phyloP scores from a whole-genome alignment of 1,140 invertebrate species.

The Sycophila sp. region DNA sequence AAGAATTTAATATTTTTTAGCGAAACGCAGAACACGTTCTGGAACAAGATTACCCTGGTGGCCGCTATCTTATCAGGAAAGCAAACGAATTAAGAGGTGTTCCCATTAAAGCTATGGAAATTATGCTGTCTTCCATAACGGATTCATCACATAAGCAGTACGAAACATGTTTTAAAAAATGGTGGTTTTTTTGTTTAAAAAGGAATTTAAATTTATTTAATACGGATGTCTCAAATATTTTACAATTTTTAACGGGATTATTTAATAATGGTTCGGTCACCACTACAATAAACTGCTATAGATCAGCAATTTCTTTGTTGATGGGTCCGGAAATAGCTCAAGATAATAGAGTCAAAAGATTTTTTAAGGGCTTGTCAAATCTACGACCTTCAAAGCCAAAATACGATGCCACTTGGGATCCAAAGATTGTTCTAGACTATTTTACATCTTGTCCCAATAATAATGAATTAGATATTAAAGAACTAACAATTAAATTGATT shows the following conservation, averaged over 20 bases:
- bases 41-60: slow-evolving; percentile 41
- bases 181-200: slow-evolving; percentile 45
- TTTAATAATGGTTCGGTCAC: slow-evolving; percentile 12
- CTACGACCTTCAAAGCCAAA: slow-evolving; percentile 39
- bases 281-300: slow-evolving; percentile 1
- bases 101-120: slow-evolving; percentile 35
- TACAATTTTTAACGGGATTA: slow-evolving; percentile 25
- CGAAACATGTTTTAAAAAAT: slow-evolving; percentile 41
- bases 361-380: slow-evolving; percentile 43
- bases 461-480: slow-evolving; percentile 34
- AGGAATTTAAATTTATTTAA: slow-evolving; percentile 24
- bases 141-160: slow-evolving; percentile 47
- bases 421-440: slow-evolving; percentile 40
- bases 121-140: slow-evolving; percentile 45
- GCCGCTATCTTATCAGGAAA: slow-evolving; percentile 44
- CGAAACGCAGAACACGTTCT: slow-evolving; percentile 37
- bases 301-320: slow-evolving; percentile 33
- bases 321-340: slow-evolving; percentile 25
- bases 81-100: slow-evolving; percentile 26
- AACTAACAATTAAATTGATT: slow-evolving; percentile 36
- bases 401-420: slow-evolving; percentile 44
- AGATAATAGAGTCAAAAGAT: slow-evolving; percentile 34
- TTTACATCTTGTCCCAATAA: no score
- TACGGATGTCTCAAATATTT: neutral
- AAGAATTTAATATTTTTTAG: slow-evolving; percentile 31